Percentiles rank a stretch among this genome's conserved stretches.
phyloP scores from a whole-genome alignment of 2,113 vertebrate species.

The Nesoenas mayeri region DNA sequence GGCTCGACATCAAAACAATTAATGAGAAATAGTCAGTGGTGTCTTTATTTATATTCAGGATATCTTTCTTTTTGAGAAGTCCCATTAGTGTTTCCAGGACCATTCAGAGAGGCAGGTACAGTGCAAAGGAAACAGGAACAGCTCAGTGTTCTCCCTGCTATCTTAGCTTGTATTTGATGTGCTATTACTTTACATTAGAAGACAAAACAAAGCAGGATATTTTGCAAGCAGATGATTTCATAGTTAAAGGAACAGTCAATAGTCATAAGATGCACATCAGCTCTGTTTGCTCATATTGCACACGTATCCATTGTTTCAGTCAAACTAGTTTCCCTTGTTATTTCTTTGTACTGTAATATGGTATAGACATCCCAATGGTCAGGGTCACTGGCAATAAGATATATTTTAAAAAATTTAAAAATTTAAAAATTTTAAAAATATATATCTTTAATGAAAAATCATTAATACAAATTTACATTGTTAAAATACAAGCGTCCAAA shows the following conservation, averaged over 20 bases:
- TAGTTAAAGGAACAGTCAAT: neutral
- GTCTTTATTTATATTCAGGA: neutral
- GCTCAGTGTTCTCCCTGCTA: neutral
- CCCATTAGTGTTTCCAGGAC: neutral
- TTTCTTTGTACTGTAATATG: neutral
- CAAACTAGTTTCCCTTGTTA: neutral
- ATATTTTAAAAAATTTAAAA: too few relatives aligned
- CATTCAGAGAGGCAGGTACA: neutral
- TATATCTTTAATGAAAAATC: too few relatives aligned
- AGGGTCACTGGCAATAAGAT: neutral
- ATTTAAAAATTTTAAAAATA: too few relatives aligned
- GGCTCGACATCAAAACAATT: neutral
- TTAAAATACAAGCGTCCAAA: neutral
- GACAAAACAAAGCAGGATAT: neutral
- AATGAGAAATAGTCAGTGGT: neutral
- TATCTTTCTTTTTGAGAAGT: neutral
- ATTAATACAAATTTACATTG: too few relatives aligned
- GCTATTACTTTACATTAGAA: neutral
- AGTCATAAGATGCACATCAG: neutral
- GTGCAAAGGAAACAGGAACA: neutral
- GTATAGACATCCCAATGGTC: neutral
- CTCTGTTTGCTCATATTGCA: neutral
- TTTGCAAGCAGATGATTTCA: neutral
- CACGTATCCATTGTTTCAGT: neutral
- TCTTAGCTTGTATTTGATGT: neutral